phyloP scores from a whole-genome alignment of 2,888 invertebrate species.

The Cabera pusaria region DNA sequence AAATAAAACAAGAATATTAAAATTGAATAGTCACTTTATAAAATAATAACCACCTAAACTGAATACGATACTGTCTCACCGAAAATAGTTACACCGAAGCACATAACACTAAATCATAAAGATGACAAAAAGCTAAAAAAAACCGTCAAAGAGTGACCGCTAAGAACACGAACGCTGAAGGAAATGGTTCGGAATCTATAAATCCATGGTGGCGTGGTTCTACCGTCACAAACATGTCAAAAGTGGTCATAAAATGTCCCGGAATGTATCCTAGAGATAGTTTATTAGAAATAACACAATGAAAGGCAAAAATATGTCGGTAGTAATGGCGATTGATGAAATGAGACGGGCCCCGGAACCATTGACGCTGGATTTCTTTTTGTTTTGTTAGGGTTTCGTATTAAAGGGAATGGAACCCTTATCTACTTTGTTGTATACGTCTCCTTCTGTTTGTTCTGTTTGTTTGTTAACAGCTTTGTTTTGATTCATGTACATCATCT shows the following conservation, averaged over 20 bases:
- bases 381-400: slow-evolving; percentile 6
- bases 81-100: slow-evolving; percentile 33
- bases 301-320: slow-evolving; percentile 54
- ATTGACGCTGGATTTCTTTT: slow-evolving; percentile 1
- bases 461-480: too few species aligned
- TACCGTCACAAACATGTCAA: slow-evolving; percentile 81
- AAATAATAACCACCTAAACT: too few species aligned
- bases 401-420: slow-evolving; percentile 1
- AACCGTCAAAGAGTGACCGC: slow-evolving; percentile 59
- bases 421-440: neutral
- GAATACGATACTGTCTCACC: slow-evolving; percentile 10
- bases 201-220: slow-evolving; percentile 58
- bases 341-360: slow-evolving; percentile 30
- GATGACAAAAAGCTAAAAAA: slow-evolving; percentile 44
- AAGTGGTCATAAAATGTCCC: slow-evolving; percentile 68
- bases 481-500: too few species aligned
- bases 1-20: too few species aligned
- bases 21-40: too few species aligned
- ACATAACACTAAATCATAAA: slow-evolving; percentile 60
- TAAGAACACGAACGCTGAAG: slow-evolving; percentile 46
- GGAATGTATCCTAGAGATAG: slow-evolving; percentile 63
- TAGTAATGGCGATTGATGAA: slow-evolving; percentile 48
- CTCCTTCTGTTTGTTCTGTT: too few species aligned
- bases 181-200: slow-evolving; percentile 73
- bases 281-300: slow-evolving; percentile 72